Percentiles rank a stretch among this genome's conserved stretches.
Evolutionary conservation across 2,113 vertebrate species (phyloP).

Genomic region (Diadophis punctatus): DNA sequence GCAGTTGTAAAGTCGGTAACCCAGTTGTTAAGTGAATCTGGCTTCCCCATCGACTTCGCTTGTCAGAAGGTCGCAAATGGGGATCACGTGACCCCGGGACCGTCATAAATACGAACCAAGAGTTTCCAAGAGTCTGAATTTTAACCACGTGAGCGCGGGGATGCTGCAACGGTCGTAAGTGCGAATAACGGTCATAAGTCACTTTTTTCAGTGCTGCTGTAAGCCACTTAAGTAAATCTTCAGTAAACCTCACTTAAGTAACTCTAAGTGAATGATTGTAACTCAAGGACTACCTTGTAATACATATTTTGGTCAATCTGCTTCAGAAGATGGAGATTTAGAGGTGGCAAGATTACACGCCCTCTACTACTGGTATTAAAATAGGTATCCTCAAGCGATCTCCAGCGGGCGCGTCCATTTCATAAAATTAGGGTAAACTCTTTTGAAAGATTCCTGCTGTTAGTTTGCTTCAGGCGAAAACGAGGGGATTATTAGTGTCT

Average conservation of each 20-base stretch:
- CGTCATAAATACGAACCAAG: not conserved
- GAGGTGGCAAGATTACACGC: not conserved
- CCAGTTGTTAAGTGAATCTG: not conserved
- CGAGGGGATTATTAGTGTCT: not conserved
- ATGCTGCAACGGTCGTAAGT: not conserved
- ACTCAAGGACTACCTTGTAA: not conserved
- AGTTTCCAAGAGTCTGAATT: not conserved
- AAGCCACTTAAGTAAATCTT: too few relatives aligned
- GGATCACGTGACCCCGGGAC: not conserved
- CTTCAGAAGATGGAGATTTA: constrained; percentile 1
- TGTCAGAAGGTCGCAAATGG: not conserved
- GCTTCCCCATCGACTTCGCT: not conserved
- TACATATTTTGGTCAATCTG: constrained; percentile 15
- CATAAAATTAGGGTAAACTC: not conserved
- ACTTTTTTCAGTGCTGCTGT: not conserved
- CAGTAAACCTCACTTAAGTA: too few relatives aligned
- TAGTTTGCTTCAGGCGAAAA: not conserved
- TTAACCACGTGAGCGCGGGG: not conserved
- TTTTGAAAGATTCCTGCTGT: constrained; percentile 2
- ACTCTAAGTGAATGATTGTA: too few relatives aligned
- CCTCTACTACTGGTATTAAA: not conserved
- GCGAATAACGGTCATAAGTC: not conserved
- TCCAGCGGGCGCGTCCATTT: not conserved
- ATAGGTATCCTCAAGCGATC: not conserved
- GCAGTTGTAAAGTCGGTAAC: not conserved